Evolutionary conservation across 2,888 invertebrate genomes (phyloP), one percentile per base, ranked within the genome.

Genomic region (Mayetiola destructor): DNA sequence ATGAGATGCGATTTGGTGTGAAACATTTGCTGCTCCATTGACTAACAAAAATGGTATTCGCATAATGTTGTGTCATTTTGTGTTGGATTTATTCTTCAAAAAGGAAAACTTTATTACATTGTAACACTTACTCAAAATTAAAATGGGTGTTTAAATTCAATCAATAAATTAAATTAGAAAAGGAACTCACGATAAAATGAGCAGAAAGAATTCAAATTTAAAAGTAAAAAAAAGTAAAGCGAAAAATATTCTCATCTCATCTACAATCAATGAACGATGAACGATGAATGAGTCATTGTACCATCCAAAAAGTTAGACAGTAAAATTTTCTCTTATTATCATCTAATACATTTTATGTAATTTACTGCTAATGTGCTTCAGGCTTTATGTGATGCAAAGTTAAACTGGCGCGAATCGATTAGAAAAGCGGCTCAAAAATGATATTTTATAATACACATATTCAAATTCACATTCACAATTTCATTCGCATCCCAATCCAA

Each of bases 61-160:
- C 37, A 37, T 37, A 37, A 37, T 37, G n/a, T 48, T 48, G n/a
- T n/a, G 48, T 48, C 48, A 48, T 48, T 48, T 48, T 14, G 16
- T 48, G 23, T n/a, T 2, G 48, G 8, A 14, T 48, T 27, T 48
- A 48, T 48, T 48, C n/a, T n/a, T n/a, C 27, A n/a, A 16, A 10
- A 42, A 42, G 5, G 23, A 12, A 42, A 23, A 42, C 21, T 48
- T 48, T 48, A 48, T 48, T 48, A 48, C 27, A n/a, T 27, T 48
- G 27, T 48, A 48, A 10, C 40, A 14, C 9, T 48, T 23, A 27
- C 48, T 48, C 27, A 48, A 48, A 48, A 48, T 48, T 48, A 48
- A 48, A 48, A 48, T 48, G 48, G 48, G 48, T 48, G 48, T 48
- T 48, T 48, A 48, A 48, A 48, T 48, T 48, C 48, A 48, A 48